Evolutionary conservation across 2,888 invertebrate species (phyloP).

Genomic region (Dasysyrphus albostriatus): DNA sequence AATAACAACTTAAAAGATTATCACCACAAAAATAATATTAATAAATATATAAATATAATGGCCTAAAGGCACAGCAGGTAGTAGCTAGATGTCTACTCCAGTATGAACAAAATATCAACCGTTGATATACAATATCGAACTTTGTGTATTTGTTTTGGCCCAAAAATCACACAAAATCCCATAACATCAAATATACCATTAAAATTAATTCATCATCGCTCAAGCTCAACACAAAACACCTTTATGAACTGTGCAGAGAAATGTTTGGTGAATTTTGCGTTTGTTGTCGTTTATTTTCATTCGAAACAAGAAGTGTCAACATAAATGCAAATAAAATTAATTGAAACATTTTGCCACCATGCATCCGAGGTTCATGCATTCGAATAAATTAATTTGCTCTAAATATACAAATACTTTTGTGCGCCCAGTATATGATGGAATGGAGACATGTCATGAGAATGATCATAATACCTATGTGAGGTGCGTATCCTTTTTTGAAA

Average conservation of each 20-base stretch:
- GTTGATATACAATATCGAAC: background rate
- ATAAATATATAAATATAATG: constrained; percentile 4
- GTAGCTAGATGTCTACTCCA: background rate
- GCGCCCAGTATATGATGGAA: constrained; percentile 22
- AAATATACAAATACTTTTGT: constrained; percentile 78
- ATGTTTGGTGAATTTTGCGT: constrained; percentile 28
- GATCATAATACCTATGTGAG: constrained; percentile 55
- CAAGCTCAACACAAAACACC: constrained; percentile 45
- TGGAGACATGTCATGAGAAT: constrained; percentile 24
- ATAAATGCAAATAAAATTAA: constrained; percentile 80
- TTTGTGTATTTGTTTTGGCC: background rate
- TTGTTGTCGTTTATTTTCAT: constrained; percentile 43
- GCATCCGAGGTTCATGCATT: constrained; percentile 80
- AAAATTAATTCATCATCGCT: constrained; percentile 73
- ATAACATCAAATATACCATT: constrained; percentile 64
- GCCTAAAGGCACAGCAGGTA: background rate
- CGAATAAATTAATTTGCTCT: constrained; percentile 83
- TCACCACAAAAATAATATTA: constrained; percentile 51
- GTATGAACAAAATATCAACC: background rate
- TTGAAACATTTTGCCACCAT: constrained; percentile 78
- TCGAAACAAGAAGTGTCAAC: constrained; percentile 79
- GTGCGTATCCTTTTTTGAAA: constrained; percentile 50
- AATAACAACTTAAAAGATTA: constrained; percentile 70
- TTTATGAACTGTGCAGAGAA: background rate
- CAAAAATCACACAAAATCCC: constrained; percentile 62